Conservation (phyloP, 1,140 invertebrate genomes). For the Lordiphosa collinella region DNA sequence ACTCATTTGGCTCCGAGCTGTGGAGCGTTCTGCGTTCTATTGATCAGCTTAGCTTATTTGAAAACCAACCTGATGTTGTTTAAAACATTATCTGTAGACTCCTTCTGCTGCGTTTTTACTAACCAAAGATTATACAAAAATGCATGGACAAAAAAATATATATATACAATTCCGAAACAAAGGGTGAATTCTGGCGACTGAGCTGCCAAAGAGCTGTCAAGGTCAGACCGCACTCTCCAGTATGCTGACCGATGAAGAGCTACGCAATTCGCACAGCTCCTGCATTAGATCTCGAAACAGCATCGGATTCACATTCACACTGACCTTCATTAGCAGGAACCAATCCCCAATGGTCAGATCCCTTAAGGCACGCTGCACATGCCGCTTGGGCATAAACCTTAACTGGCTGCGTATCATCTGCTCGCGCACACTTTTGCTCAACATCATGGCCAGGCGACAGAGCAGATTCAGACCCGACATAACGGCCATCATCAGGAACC, state of each 20-base stretch:
- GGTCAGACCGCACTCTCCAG: slow-evolving; percentile 32
- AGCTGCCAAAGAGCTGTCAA: too few species aligned
- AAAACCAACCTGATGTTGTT: too few species aligned
- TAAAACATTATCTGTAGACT: too few species aligned
- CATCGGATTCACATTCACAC: slow-evolving; percentile 85
- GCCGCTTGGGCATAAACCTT: slow-evolving; percentile 54
- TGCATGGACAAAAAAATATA: slow-evolving; percentile 12
- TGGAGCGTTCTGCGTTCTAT: too few species aligned
- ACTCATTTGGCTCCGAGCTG: too few species aligned
- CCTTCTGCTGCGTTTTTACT: neutral
- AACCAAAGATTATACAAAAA: slow-evolving; percentile 3
- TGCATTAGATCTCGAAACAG: slow-evolving; percentile 83
- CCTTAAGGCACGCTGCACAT: slow-evolving; percentile 45
- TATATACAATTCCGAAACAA: slow-evolving; percentile 1
- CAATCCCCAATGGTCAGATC: slow-evolving; percentile 83
- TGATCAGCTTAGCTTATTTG: too few species aligned
- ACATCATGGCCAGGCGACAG: slow-evolving; percentile 79
- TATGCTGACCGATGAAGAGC: slow-evolving; percentile 44
- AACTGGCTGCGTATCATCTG: slow-evolving; percentile 82
- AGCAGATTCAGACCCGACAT: slow-evolving; percentile 84
- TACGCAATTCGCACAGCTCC: slow-evolving; percentile 79
- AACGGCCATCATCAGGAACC: slow-evolving; percentile 86
- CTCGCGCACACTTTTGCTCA: slow-evolving; percentile 55
- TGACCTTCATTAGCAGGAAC: slow-evolving; percentile 85
- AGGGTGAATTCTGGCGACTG: too few species aligned